Evolutionary conservation across 2,113 vertebrate species (phyloP).

Genomic region (Oreotrochilus melanogaster): DNA sequence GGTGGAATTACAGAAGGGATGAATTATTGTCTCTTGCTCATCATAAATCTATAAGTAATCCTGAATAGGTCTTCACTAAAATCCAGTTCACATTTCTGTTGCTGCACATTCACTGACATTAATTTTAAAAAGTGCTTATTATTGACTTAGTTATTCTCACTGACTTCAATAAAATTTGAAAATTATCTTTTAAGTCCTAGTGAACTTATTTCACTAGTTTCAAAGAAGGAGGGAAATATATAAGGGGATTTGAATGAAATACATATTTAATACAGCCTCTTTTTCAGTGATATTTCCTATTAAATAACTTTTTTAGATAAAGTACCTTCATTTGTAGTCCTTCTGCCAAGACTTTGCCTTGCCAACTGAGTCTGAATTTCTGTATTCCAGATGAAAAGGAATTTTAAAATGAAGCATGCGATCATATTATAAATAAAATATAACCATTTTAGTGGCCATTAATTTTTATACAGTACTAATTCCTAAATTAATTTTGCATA

Average conservation of each 20-base stretch:
- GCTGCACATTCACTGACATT: background rate
- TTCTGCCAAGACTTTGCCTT: background rate
- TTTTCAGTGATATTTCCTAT: background rate
- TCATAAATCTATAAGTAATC: background rate
- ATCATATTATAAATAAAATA: background rate
- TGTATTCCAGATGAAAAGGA: background rate
- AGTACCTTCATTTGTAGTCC: background rate
- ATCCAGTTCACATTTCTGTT: background rate
- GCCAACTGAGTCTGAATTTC: background rate
- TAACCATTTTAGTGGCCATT: background rate
- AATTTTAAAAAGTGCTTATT: background rate
- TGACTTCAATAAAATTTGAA: background rate
- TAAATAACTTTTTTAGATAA: background rate
- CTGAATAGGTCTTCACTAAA: background rate
- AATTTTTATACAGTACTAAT: background rate
- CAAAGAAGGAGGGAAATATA: background rate
- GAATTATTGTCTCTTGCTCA: background rate
- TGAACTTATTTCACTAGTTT: background rate
- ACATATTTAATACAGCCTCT: background rate
- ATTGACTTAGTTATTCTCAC: background rate
- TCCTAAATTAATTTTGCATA: background rate
- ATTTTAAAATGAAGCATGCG: background rate
- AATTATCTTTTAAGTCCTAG: background rate
- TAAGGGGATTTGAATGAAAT: background rate
- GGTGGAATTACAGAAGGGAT: background rate